These are phyloP conservation scores for Eumeta japonica DNA, from an alignment of 1,140 invertebrate species.

Conservation along the genomic window DNA sequence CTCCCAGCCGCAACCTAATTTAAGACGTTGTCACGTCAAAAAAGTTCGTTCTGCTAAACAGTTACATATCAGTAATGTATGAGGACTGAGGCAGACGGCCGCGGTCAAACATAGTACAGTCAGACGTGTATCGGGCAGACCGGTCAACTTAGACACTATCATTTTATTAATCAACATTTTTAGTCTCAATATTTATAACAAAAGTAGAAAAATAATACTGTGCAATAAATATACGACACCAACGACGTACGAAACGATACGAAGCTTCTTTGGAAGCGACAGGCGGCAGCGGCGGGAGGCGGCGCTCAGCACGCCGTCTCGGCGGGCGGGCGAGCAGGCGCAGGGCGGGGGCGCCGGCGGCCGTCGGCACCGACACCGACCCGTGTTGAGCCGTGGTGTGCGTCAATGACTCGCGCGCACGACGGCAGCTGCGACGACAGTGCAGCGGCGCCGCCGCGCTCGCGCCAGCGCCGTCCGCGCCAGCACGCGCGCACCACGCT, in stretches of 20 bases:
- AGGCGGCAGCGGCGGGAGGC: neutral
- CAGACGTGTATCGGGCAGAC: too few species aligned
- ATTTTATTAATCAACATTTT: too few species aligned
- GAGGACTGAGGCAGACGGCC: too few species aligned
- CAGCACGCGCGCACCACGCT: conserved; percentile 65
- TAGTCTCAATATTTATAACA: too few species aligned
- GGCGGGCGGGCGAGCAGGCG: conserved; percentile 64
- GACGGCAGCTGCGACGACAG: conserved; percentile 62
- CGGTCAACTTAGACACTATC: too few species aligned
- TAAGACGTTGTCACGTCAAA: too few species aligned
- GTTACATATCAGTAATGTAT: too few species aligned
- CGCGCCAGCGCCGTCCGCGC: conserved; percentile 47
- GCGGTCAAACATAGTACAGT: too few species aligned
- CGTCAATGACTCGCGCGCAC: conserved; percentile 70
- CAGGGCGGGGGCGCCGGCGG: conserved; percentile 68
- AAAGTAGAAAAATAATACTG: conserved; percentile 42
- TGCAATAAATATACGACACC: conserved; percentile 26
- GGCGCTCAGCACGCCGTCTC: conserved; percentile 57
- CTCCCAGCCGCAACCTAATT: too few species aligned
- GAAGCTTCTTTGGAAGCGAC: too few species aligned
- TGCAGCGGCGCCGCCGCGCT: conserved; percentile 20
- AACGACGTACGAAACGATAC: neutral
- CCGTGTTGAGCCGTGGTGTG: conserved; percentile 71
- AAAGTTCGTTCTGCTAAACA: too few species aligned
- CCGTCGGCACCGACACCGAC: too few species aligned